phyloP scores from a whole-genome alignment of 2,888 invertebrate genomes.

The Drosophila limbata region DNA sequence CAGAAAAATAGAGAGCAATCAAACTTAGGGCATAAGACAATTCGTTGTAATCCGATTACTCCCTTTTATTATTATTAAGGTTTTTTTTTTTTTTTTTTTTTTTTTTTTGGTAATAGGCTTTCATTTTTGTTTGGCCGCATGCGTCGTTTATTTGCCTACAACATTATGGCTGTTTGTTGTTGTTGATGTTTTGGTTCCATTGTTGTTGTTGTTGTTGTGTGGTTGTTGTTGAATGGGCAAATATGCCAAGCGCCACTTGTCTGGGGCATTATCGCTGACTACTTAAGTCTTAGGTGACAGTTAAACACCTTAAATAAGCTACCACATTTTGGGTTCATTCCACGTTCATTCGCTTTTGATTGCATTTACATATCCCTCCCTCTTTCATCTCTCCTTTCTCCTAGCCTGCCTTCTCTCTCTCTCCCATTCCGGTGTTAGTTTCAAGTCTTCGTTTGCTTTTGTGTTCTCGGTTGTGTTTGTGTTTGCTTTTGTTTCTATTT shows the following conservation, averaged over 20 bases:
- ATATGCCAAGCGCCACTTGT: constrained; percentile 67
- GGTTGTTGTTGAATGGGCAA: constrained; percentile 40
- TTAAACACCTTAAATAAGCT: constrained; percentile 80
- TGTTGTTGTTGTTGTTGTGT: constrained; percentile 28
- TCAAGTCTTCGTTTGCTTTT: constrained; percentile 30
- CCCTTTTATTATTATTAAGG: not conserved
- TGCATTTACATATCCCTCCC: constrained; percentile 53
- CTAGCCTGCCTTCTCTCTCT: not conserved
- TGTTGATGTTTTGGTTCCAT: constrained; percentile 24
- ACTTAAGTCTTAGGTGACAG: constrained; percentile 81
- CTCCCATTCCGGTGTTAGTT: not conserved
- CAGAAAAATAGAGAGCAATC: not conserved
- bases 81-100: constrained; percentile 43
- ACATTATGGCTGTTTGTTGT: constrained; percentile 48
- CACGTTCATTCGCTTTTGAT: constrained; percentile 40
- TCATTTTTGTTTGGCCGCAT: constrained; percentile 55
- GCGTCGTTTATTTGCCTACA: constrained; percentile 56
- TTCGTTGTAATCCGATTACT: constrained; percentile 23
- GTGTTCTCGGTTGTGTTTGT: constrained; percentile 49
- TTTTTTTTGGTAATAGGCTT: constrained; percentile 49
- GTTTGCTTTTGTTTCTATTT: constrained; percentile 75
- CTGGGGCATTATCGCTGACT: constrained; percentile 56
- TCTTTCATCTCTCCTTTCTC: not conserved
- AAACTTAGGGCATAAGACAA: constrained; percentile 26
- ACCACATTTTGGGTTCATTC: constrained; percentile 66